Evolutionary conservation across 2,888 invertebrate species (phyloP).

Genomic region (Rotaria magnacalcarata): DNA sequence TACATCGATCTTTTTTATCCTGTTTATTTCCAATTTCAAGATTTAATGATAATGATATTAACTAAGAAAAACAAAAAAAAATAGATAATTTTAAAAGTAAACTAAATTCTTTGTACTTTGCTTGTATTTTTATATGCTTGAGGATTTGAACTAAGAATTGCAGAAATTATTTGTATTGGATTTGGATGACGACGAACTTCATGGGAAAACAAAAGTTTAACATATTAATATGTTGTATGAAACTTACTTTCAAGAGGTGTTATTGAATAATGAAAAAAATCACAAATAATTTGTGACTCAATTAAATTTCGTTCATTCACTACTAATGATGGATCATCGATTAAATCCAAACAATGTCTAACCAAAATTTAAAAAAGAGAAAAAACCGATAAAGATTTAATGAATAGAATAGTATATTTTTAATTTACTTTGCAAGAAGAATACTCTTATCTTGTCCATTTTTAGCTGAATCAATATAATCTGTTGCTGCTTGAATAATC

Average conservation of each 20-base stretch:
- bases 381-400: too few species aligned
- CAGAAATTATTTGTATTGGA: background rate
- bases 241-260: conserved; percentile 27
- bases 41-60: background rate
- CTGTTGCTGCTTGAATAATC: background rate
- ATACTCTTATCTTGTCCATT: background rate
- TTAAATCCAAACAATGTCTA: conserved; percentile 35
- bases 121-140: conserved; percentile 24
- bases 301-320: background rate
- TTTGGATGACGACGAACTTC: conserved; percentile 10
- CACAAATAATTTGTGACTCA: conserved; percentile 22
- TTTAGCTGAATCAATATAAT: conserved; percentile 36
- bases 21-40: background rate
- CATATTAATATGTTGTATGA: too few species aligned
- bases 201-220: background rate
- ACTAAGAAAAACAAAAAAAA: background rate
- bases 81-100: too few species aligned
- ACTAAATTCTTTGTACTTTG: background rate
- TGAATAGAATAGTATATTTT: background rate
- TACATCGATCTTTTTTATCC: background rate
- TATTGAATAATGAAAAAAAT: conserved; percentile 17
- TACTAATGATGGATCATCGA: conserved; percentile 2
- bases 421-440: background rate
- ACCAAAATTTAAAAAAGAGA: too few species aligned
- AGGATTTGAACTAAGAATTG: conserved; percentile 8